Evolutionary conservation across 1,140 invertebrate genomes (phyloP), one percentile per base, ranked within the genome.

Genomic region (Trachelipus rathkii): DNA sequence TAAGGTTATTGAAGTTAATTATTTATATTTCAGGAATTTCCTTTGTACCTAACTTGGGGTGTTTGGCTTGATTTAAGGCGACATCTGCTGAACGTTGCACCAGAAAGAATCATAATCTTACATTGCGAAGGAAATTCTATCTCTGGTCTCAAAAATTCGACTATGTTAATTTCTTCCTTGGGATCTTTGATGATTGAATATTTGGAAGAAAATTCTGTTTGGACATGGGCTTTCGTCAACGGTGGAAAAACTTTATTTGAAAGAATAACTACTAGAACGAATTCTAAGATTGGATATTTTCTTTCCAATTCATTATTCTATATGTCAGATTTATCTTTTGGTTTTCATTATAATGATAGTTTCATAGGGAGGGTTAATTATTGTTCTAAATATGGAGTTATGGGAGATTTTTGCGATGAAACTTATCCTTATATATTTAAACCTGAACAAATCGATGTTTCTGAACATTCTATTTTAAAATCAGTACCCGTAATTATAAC

Each of bases 181-280:
- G 73, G 73, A 66, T 53, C 73, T 15, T 0, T 74, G n/a, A 74
- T 74, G 73, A 50, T 9, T 10, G n/a, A 11, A 7, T 50, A 74
- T 66, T 50, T 74, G 19, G 5, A 23, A n/a, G 8, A 44, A 9
- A 33, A 19, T 10, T n/a, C 73, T 15, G 33, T 60, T 66, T 74
- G 73, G 73, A 66, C 67, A 10, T 74, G 73, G 73, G 46, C 67
- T 66, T 74, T 74, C 73, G 23, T 74, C 13, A 74, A 74, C 13
- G 73, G 73, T n/a, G 73, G 73, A 33, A 74, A 66, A 23, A 74
- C 73, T 6, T 60, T 74, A 66, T 66, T 74, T 10, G 73, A 74
- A 74, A 74, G 24, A 33, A 15, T 67, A 11, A 53, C 68, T 9
- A 4, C 10, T 10, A 33, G 60, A 7, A 0, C 21, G 19, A 9